Conservation (phyloP, 2,888 invertebrate species). For the Isotomurus palustris region DNA sequence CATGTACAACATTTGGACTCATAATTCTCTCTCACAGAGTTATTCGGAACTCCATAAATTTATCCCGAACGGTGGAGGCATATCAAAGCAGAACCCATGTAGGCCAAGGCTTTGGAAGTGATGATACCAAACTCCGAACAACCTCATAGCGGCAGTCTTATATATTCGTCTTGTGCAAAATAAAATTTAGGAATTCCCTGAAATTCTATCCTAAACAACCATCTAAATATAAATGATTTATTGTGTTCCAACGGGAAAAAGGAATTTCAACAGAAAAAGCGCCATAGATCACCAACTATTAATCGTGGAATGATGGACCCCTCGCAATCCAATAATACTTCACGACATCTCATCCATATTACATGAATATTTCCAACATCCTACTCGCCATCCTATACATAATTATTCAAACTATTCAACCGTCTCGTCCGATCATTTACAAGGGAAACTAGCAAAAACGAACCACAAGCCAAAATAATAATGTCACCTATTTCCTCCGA, state of each 20-base stretch:
- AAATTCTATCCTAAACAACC: conserved; percentile 10
- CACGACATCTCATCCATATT: conserved; percentile 20
- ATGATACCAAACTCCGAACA: not conserved
- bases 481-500: too few species aligned
- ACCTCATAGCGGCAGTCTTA: not conserved
- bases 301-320: not conserved
- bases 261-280: conserved; percentile 7
- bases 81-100: not conserved
- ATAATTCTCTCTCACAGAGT: conserved; percentile 8
- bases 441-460: too few species aligned
- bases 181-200: not conserved
- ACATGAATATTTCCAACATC: conserved; percentile 15
- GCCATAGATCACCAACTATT: not conserved
- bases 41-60: conserved; percentile 10
- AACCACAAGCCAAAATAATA: too few species aligned
- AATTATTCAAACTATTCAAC: too few species aligned
- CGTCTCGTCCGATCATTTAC: too few species aligned
- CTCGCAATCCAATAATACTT: conserved; percentile 11
- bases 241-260: conserved; percentile 1
- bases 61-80: conserved; percentile 2
- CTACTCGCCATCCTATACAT: too few species aligned
- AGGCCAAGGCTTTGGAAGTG: not conserved
- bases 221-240: conserved; percentile 14
- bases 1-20: too few species aligned
- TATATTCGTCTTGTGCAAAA: too few species aligned